Conservation (phyloP, 2,797 vertebrate species). For the Scyliorhinus canicula region DNA sequence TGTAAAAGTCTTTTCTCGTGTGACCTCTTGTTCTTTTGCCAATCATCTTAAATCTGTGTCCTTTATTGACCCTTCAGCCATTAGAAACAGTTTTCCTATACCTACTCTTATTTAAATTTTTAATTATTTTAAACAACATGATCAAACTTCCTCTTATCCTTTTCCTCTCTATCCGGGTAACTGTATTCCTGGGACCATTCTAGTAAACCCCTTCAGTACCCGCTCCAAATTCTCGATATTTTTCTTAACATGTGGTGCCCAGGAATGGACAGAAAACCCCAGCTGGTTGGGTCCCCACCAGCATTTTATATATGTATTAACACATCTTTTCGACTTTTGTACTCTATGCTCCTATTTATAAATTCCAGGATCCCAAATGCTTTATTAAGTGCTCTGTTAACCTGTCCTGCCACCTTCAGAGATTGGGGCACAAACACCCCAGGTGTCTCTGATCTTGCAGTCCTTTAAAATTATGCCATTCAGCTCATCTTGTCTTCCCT, state of each 20-base stretch:
- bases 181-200: not conserved
- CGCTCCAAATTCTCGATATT: not conserved
- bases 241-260: not conserved
- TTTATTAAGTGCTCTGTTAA: too few species aligned
- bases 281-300: not conserved
- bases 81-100: too few species aligned
- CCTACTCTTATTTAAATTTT: not conserved
- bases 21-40: too few species aligned
- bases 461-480: not conserved
- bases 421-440: not conserved
- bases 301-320: not conserved
- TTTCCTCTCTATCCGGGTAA: not conserved
- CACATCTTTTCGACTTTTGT: not conserved
- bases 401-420: not conserved
- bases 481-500: not conserved
- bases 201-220: not conserved
- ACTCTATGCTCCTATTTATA: too few species aligned
- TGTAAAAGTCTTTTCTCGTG: too few species aligned
- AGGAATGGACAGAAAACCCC: too few species aligned
- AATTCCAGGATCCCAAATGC: too few species aligned
- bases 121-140: not conserved
- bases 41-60: too few species aligned
- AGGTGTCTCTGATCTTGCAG: not conserved
- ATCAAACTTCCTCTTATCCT: not conserved
- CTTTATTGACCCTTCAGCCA: too few species aligned